Evolutionary conservation across 2,888 invertebrate genomes (phyloP).

Genomic region (Ptychoptera albimana): DNA sequence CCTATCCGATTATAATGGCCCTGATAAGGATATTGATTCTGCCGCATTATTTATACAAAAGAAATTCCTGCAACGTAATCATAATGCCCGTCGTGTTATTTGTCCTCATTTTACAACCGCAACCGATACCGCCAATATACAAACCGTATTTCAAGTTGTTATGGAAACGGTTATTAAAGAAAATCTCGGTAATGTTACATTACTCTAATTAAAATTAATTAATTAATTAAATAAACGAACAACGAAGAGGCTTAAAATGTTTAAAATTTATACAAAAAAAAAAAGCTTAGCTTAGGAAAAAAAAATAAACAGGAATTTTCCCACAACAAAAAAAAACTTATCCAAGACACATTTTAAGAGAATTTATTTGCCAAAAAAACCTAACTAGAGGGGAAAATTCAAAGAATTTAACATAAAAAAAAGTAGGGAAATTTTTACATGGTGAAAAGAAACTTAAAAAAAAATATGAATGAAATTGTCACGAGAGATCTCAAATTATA

Average conservation of each 20-base stretch:
- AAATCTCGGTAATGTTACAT: conserved; percentile 39
- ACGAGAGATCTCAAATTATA: no score
- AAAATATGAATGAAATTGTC: no score
- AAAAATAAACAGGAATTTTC: no score
- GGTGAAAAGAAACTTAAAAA: no score
- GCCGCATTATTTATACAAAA: conserved; percentile 46
- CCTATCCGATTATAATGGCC: conserved; percentile 41
- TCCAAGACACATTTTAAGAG: conserved; percentile 12
- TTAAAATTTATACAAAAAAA: no score
- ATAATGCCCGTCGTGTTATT: conserved; percentile 38
- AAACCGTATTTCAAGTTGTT: conserved; percentile 46
- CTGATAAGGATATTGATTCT: conserved; percentile 43
- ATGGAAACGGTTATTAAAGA: conserved; percentile 48
- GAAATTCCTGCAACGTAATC: conserved; percentile 39
- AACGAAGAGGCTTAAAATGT: no score
- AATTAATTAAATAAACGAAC: no score
- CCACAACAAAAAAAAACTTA: no score
- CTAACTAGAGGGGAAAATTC: no score
- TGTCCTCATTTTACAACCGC: conserved; percentile 52
- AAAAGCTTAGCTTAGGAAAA: no score
- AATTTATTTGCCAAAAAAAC: conserved; percentile 12
- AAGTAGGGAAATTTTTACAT: no score
- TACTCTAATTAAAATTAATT: conserved; percentile 24
- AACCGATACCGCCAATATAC: conserved; percentile 48
- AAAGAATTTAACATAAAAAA: no score